phyloP scores from a whole-genome alignment of 2,888 invertebrate species.

The Ornithoptera priamus region DNA sequence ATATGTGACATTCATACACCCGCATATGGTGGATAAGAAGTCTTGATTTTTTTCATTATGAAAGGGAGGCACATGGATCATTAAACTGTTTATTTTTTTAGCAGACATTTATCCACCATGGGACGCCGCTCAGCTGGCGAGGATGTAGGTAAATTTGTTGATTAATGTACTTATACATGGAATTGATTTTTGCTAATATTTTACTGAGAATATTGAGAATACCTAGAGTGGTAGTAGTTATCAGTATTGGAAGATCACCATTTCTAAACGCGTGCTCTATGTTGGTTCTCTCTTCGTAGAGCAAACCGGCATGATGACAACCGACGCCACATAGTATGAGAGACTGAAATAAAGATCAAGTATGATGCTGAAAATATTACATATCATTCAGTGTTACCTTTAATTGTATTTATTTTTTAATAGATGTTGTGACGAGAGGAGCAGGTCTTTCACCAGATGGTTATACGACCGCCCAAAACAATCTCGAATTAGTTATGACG shows the following conservation, averaged over 20 bases:
- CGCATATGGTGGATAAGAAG: too few species aligned
- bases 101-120: too few species aligned
- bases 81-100: too few species aligned
- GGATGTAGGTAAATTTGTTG: too few species aligned
- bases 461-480: too few species aligned
- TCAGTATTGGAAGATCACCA: constrained; percentile 84
- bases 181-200: not conserved
- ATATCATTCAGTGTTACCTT: too few species aligned
- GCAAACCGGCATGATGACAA: constrained; percentile 89
- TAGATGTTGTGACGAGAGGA: not conserved
- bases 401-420: not conserved
- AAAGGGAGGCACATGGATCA: too few species aligned
- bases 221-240: constrained; percentile 85
- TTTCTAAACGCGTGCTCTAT: constrained; percentile 84
- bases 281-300: constrained; percentile 81
- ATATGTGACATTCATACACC: too few species aligned
- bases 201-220: constrained; percentile 20
- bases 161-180: not conserved
- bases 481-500: too few species aligned
- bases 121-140: too few species aligned
- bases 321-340: constrained; percentile 83
- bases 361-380: not conserved
- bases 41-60: too few species aligned
- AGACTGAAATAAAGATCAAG: constrained; percentile 30
- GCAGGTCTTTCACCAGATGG: too few species aligned